Percentiles rank a stretch among this genome's conserved stretches.
phyloP scores from a whole-genome alignment of 1,140 invertebrate species.

The Tetraneura akinire region DNA sequence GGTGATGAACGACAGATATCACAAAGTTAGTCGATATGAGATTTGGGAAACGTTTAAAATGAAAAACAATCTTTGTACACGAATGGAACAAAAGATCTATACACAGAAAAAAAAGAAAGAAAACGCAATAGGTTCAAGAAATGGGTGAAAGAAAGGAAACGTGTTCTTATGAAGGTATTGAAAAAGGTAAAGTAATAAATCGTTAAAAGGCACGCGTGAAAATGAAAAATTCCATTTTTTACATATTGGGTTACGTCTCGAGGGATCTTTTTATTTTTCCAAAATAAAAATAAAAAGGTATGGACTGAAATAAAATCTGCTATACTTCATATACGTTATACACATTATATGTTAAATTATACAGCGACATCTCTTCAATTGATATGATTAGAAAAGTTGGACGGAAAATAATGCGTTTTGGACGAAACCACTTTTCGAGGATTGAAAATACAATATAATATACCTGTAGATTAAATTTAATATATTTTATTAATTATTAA shows the following conservation, averaged over 20 bases:
- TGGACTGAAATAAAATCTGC: background rate
- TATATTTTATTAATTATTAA: no score
- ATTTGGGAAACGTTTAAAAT: constrained; percentile 33
- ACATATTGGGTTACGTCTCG: background rate
- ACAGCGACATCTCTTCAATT: no score
- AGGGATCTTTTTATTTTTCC: no score
- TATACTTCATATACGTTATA: background rate
- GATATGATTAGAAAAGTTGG: no score
- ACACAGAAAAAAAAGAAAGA: background rate
- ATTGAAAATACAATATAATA: background rate
- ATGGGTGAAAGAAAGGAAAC: background rate
- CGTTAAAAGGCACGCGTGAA: background rate
- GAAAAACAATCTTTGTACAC: background rate
- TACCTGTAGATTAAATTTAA: no score
- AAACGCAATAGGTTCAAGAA: background rate
- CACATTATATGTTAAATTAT: no score
- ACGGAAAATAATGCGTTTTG: no score
- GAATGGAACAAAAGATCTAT: background rate
- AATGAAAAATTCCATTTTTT: background rate
- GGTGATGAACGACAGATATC: background rate
- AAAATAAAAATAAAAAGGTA: background rate
- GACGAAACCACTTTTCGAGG: no score
- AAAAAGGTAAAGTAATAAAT: background rate
- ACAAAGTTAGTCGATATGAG: constrained; percentile 1
- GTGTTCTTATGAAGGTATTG: background rate